phyloP scores from a whole-genome alignment of 2,888 invertebrate genomes.

The Athrips mouffetella region DNA sequence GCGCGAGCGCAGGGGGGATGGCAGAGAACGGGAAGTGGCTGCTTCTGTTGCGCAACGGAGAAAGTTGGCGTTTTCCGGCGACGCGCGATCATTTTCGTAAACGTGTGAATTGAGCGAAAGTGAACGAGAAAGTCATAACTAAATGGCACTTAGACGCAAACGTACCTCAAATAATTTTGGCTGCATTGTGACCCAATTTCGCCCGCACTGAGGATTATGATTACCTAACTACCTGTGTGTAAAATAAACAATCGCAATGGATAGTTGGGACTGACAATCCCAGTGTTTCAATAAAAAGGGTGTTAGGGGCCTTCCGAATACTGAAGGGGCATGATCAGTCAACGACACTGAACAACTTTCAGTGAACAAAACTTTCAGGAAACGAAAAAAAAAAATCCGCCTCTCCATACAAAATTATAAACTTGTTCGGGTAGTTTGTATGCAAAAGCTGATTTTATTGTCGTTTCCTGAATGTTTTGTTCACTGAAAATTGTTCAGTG shows the following conservation, averaged over 20 bases:
- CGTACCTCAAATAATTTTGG: neutral
- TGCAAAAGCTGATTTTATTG: too few species aligned
- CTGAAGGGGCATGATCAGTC: too few species aligned
- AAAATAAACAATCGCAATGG: neutral
- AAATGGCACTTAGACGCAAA: conserved; percentile 9
- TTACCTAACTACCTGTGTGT: neutral
- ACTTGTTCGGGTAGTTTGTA: too few species aligned
- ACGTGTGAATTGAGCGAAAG: conserved; percentile 76
- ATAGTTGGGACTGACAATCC: too few species aligned
- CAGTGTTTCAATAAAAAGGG: too few species aligned
- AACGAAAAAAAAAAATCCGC: too few species aligned
- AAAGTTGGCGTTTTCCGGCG: conserved; percentile 71
- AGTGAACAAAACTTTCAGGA: too few species aligned
- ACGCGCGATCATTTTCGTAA: conserved; percentile 72
- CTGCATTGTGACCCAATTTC: neutral
- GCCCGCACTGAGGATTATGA: neutral
- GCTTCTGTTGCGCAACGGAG: conserved; percentile 67
- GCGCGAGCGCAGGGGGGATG: conserved; percentile 25
- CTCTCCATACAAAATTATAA: too few species aligned
- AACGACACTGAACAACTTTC: too few species aligned
- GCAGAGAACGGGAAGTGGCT: conserved; percentile 58
- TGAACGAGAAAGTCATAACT: conserved; percentile 57
- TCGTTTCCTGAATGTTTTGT: too few species aligned
- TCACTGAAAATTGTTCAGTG: too few species aligned
- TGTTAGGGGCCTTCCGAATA: too few species aligned